These are phyloP conservation scores for Taeniopygia guttata DNA, from an alignment of 2,797 vertebrate species.

Conservation along the genomic window DNA sequence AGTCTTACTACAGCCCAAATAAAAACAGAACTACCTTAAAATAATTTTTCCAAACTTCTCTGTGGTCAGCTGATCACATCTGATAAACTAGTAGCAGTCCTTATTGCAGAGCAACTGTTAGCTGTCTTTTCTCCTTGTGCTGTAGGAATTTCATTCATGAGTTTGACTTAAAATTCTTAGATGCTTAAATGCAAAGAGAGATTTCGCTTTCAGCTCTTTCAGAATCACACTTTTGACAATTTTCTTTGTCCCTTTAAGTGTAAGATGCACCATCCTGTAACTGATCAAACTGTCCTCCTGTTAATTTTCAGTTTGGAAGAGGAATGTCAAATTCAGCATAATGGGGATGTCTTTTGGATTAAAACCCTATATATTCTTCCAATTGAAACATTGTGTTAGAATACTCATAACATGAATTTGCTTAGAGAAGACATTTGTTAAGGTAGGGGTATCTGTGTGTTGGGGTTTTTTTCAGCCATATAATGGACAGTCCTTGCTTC, in stretches of 20 bases:
- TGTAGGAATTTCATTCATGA: not conserved
- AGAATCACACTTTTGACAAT: not conserved
- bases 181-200: not conserved
- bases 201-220: not conserved
- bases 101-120: not conserved
- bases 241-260: not conserved
- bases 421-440: not conserved
- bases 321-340: conserved; percentile 2
- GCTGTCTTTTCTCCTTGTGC: not conserved
- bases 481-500: not conserved
- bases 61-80: not conserved
- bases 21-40: not conserved
- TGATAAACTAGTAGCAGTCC: not conserved
- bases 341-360: conserved; percentile 23
- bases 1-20: not conserved
- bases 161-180: not conserved
- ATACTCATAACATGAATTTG: not conserved
- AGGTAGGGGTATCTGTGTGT: not conserved
- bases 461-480: not conserved
- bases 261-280: not conserved
- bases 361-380: not conserved
- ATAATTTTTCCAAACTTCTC: not conserved
- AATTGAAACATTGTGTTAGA: not conserved
- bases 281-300: not conserved
- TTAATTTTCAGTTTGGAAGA: not conserved